Evolutionary conservation across 2,888 invertebrate species (phyloP), one percentile per base, ranked within the genome.

Genomic region (Siphlonurus alternatus): DNA sequence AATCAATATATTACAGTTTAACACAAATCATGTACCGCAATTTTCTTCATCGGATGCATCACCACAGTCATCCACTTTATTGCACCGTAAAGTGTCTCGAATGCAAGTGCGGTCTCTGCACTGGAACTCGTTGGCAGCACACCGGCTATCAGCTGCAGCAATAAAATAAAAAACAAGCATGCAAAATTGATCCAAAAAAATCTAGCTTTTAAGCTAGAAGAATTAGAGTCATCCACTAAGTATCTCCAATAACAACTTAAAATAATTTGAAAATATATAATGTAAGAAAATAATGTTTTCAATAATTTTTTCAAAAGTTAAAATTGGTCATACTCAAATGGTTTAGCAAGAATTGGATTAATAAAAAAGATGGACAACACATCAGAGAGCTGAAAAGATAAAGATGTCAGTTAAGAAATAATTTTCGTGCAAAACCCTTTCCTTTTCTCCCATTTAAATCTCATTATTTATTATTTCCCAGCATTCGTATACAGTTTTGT

Each of bases 31-130:
- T 61, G 53, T 63, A 64, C 71, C 72, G 75, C 86, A 87, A 67
- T 79, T 72, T 23, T 69, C 70, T 75, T 88, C 88, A 70, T 86
- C 86, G 67, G 79, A 80, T 62, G 72, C 74, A 71, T 84, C 84
- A 5, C 68, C 24, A 69, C 85, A 86, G 71, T 86, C 83, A 1
- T 70, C 64, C 59, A 78, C 73, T 24, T 78, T 78, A 74, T 88
- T 83, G 74, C 88, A 88, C 66, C 78, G 78, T 66, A 78, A 78
- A 38, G 71, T 70, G 15, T 73, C 73, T 66, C 71, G 71, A 64
- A 78, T 73, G 70, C 77, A 78, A 56, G 72, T 71, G 25, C 73
- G 72, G 70, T 75, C 74, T 20, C 69, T 70, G 70, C 78, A 78
- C 59, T 71, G 70, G 69, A 76, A 77, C 69, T 77, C 76, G 70